phyloP scores from a whole-genome alignment of 2,113 vertebrate species.

The Tautogolabrus adspersus region DNA sequence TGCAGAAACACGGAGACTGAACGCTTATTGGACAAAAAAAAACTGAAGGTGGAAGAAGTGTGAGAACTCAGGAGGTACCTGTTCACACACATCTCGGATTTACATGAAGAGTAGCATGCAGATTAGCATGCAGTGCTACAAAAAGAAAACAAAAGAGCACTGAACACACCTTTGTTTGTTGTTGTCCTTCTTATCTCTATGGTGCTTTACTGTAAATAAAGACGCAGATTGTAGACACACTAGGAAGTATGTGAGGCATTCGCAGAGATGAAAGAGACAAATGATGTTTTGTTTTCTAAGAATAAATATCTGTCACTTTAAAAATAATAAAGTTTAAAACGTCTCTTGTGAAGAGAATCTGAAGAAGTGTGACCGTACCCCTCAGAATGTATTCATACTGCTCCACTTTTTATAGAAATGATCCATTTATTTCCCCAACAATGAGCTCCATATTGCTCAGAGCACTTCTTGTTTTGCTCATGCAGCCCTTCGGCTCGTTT shows the following conservation, averaged over 20 bases:
- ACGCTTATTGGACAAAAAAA: neutral
- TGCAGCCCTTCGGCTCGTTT: neutral
- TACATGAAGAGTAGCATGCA: accelerated
- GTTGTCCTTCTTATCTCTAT: neutral
- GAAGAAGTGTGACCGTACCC: neutral
- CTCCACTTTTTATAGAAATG: neutral
- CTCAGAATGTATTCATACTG: too few relatives aligned
- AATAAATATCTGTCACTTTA: neutral
- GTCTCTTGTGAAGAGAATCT: neutral
- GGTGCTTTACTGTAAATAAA: accelerated
- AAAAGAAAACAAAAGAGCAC: neutral
- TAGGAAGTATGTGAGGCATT: neutral
- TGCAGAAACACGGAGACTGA: neutral
- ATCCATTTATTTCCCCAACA: neutral
- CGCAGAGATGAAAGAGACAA: neutral
- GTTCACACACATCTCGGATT: neutral
- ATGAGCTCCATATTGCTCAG: conserved; percentile 8
- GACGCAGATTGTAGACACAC: accelerated
- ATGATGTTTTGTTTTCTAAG: neutral
- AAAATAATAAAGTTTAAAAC: neutral
- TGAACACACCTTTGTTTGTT: conserved; percentile 11
- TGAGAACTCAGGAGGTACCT: conserved; percentile 8
- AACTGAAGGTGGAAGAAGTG: neutral
- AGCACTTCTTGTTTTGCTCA: conserved; percentile 30
- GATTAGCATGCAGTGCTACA: too few relatives aligned